These are phyloP conservation scores for Decapterus maruadsi DNA, from an alignment of 2,797 vertebrate species.

Conservation along the genomic window DNA sequence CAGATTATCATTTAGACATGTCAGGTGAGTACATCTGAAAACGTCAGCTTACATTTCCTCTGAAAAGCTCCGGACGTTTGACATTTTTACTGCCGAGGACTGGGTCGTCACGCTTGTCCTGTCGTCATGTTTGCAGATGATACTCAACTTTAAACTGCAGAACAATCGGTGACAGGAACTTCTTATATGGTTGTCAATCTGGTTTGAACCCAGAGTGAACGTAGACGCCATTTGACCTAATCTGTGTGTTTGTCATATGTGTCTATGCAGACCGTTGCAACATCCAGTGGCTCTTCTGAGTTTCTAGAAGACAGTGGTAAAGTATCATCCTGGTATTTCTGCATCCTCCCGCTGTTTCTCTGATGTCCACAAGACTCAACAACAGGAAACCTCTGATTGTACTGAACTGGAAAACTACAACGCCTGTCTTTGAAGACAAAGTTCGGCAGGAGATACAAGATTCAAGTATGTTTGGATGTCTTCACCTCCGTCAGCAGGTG, in stretches of 20 bases:
- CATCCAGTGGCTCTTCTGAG: too few relatives aligned
- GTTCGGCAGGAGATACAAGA: neutral
- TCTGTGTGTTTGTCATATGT: too few relatives aligned
- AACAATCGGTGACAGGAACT: neutral
- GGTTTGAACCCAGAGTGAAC: neutral
- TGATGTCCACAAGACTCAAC: neutral
- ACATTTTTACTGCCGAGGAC: neutral
- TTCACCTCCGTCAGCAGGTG: neutral
- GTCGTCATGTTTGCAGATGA: slow-evolving; percentile 21
- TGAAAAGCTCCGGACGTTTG: neutral
- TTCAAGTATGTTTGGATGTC: neutral
- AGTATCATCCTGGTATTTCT: neutral
- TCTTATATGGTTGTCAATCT: neutral
- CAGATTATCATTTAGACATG: slow-evolving; percentile 4
- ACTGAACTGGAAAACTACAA: neutral
- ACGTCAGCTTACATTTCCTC: slow-evolving; percentile 1
- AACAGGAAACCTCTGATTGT: neutral
- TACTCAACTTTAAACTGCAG: neutral
- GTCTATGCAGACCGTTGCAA: too few relatives aligned
- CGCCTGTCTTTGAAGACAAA: neutral
- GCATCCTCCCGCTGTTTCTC: neutral
- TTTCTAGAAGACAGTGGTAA: too few relatives aligned
- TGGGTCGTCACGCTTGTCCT: neutral
- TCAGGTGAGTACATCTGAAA: slow-evolving; percentile 6
- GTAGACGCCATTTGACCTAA: neutral